These are phyloP conservation scores for Cyrtorhinus lividipennis DNA, from an alignment of 1,140 invertebrate species.

Conservation along the genomic window DNA sequence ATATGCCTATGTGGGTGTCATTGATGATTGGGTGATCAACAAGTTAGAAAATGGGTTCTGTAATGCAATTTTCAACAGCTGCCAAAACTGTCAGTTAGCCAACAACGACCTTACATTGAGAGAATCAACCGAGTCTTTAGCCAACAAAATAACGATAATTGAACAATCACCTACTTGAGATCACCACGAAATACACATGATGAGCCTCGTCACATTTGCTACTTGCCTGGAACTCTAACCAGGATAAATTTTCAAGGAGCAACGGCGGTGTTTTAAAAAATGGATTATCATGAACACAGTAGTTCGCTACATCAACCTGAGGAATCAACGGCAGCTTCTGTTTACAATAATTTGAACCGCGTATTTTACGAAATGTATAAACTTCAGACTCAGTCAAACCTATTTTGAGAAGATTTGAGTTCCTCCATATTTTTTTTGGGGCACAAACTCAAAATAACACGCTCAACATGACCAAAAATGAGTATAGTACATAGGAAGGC, in stretches of 20 bases:
- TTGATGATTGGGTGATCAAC: no score
- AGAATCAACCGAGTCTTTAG: background rate
- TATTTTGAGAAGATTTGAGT: background rate
- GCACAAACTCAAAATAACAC: background rate
- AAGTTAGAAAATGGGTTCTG: no score
- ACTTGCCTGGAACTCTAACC: background rate
- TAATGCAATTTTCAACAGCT: background rate
- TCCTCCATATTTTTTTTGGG: background rate
- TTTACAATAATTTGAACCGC: background rate
- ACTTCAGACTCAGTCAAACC: background rate
- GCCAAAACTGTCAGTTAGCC: background rate
- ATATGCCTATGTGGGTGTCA: no score
- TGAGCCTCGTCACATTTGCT: no score
- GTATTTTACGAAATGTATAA: no score
- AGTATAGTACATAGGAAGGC: background rate
- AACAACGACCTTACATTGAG: background rate
- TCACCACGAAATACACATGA: no score
- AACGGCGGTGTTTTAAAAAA: background rate
- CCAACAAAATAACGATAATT: no score
- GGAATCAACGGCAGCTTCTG: slow-evolving; percentile 1
- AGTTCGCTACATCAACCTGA: background rate
- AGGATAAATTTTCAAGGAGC: background rate
- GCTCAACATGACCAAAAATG: background rate
- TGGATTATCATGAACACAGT: background rate
- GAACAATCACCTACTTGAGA: no score